These are phyloP conservation scores for Patella pellucida DNA, from an alignment of 2,888 invertebrate genomes.

Conservation along the genomic window DNA sequence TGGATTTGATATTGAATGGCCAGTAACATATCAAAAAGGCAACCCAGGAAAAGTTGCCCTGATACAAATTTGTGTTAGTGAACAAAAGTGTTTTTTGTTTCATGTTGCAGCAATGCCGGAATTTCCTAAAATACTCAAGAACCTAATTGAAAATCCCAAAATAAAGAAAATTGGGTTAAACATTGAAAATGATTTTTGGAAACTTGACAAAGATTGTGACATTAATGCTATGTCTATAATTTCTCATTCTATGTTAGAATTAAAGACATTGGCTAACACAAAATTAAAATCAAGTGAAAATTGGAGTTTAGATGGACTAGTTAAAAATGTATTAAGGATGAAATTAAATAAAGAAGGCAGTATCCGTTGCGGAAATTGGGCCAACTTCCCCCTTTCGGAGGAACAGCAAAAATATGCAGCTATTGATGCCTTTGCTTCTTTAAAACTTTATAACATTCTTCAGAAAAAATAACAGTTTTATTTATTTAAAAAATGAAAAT, in stretches of 20 bases:
- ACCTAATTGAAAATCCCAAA: constrained; percentile 40
- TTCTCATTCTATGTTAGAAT: constrained; percentile 46
- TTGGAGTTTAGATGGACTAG: constrained; percentile 59
- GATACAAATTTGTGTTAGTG: constrained; percentile 50
- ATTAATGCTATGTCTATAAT: constrained; percentile 43
- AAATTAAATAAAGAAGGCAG: constrained; percentile 49
- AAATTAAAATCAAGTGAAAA: constrained; percentile 53
- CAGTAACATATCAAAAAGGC: constrained; percentile 52
- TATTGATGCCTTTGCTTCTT: constrained; percentile 50
- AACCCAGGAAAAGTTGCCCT: constrained; percentile 49
- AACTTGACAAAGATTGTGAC: constrained; percentile 56
- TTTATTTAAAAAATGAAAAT: too few species aligned
- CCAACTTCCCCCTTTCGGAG: constrained; percentile 50
- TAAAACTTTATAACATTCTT: constrained; percentile 25
- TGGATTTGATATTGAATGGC: constrained; percentile 64
- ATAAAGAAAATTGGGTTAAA: constrained; percentile 56
- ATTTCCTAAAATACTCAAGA: constrained; percentile 47
- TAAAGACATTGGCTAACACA: constrained; percentile 49
- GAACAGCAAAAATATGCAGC: constrained; percentile 56
- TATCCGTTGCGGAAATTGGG: constrained; percentile 56
- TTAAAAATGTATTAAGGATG: constrained; percentile 48
- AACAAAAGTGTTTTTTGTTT: constrained; percentile 56
- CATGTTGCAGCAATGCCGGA: constrained; percentile 52
- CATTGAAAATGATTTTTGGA: constrained; percentile 59
- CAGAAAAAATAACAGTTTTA: neutral